Conservation (phyloP, 2,888 invertebrate genomes). For the Erpobdella octoculata region DNA sequence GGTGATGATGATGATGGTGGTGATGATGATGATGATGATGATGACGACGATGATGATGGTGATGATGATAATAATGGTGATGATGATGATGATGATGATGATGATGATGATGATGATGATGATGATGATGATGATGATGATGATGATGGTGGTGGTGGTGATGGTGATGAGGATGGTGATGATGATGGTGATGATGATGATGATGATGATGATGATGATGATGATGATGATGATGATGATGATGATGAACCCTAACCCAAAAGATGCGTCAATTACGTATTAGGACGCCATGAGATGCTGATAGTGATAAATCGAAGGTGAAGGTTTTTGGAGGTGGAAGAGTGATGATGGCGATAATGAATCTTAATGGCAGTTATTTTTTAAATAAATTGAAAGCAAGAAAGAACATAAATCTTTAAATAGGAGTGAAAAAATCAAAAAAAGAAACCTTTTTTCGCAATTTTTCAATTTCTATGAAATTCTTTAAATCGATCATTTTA, state of each 20-base stretch:
- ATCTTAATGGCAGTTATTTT: background rate
- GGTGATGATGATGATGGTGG: background rate
- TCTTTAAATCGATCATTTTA: background rate
- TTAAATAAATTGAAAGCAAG: background rate
- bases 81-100: slow-evolving; percentile 26
- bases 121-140: slow-evolving; percentile 12
- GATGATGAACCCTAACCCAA: no score
- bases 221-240: background rate
- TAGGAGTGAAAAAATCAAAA: no score
- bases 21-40: slow-evolving; percentile 3
- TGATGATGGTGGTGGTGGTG: background rate
- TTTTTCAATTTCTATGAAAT: no score
- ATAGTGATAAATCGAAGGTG: background rate
- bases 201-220: slow-evolving; percentile 22
- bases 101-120: slow-evolving; percentile 2
- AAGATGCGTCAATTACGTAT: no score
- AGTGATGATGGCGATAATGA: slow-evolving; percentile 17
- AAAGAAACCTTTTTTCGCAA: no score
- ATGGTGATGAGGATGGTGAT: background rate
- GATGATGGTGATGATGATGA: slow-evolving; percentile 19
- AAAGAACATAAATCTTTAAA: no score
- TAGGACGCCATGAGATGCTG: no score
- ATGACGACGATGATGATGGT: background rate
- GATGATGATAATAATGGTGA: background rate
- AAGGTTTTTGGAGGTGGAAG: background rate